A percentile compares a stretch with the other conserved stretches of the same genome.
Conservation (phyloP, 1,140 invertebrate species). For the Drosophila bocki region DNA sequence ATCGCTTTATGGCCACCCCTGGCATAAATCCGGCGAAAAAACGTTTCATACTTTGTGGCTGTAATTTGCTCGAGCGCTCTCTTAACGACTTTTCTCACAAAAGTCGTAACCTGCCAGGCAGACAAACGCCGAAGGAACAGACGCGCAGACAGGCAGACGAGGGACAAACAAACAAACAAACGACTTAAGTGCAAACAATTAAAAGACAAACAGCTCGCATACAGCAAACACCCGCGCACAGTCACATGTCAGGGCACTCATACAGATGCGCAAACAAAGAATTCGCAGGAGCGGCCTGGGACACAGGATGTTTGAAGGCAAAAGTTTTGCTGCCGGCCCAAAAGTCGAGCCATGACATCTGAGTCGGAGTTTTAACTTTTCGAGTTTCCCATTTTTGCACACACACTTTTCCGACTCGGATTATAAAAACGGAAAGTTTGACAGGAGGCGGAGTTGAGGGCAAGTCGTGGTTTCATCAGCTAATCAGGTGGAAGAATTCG, state of each 20-base stretch:
- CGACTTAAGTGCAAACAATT: conserved; percentile 81
- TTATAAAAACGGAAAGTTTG: conserved; percentile 45
- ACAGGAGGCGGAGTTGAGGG: neutral
- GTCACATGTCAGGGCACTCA: conserved; percentile 29
- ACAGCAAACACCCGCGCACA: conserved; percentile 23
- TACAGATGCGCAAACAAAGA: conserved; percentile 53
- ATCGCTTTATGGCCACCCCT: conserved; percentile 13
- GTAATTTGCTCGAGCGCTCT: conserved; percentile 69
- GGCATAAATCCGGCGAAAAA: conserved; percentile 35
- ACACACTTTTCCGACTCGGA: conserved; percentile 35
- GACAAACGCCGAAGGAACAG: conserved; percentile 28
- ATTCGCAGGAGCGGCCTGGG: conserved; percentile 33
- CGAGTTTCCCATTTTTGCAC: conserved; percentile 28
- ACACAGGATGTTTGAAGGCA: conserved; percentile 46
- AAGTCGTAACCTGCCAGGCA: conserved; percentile 71
- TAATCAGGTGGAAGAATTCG: conserved; percentile 6
- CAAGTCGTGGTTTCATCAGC: neutral
- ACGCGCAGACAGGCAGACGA: conserved; percentile 41
- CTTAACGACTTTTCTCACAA: conserved; percentile 73
- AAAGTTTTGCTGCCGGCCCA: conserved; percentile 63
- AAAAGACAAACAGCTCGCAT: conserved; percentile 78
- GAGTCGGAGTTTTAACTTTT: conserved; percentile 58
- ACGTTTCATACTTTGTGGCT: conserved; percentile 61
- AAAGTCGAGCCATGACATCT: conserved; percentile 72
- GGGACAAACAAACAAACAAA: conserved; percentile 48